Evolutionary conservation across 1,140 invertebrate genomes (phyloP).

Genomic region (Eumaeus atala): DNA sequence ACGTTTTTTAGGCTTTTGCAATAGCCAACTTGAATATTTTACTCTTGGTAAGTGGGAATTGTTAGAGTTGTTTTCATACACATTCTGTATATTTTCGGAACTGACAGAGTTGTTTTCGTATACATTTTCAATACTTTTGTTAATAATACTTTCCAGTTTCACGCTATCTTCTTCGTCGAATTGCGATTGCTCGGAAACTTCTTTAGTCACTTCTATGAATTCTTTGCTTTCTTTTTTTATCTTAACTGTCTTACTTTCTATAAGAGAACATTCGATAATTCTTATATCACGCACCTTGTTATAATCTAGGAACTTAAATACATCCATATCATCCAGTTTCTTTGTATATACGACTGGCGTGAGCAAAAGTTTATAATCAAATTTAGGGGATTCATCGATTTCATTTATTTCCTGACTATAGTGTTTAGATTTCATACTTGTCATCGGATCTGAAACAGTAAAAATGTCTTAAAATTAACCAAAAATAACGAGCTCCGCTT

Average conservation of each 20-base stretch:
- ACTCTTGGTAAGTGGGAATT: constrained; percentile 16
- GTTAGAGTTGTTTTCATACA: too few relatives aligned
- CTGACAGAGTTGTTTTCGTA: too few relatives aligned
- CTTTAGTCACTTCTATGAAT: not conserved
- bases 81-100: not conserved
- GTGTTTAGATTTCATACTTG: too few relatives aligned
- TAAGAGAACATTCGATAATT: constrained; percentile 34
- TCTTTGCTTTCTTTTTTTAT: constrained; percentile 22
- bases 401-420: constrained; percentile 3
- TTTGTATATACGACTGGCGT: constrained; percentile 44
- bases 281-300: constrained; percentile 28
- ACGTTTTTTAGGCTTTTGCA: constrained; percentile 52
- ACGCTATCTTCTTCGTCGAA: not conserved
- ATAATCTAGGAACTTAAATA: constrained; percentile 35
- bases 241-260: constrained; percentile 42
- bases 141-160: not conserved
- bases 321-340: constrained; percentile 51
- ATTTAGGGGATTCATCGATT: constrained; percentile 21
- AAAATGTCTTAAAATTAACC: not conserved
- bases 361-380: constrained; percentile 57
- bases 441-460: not conserved
- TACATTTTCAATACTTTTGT: not conserved
- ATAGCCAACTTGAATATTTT: constrained; percentile 39
- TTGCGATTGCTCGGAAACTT: not conserved
- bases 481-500: not conserved